Evolutionary conservation across 1,140 invertebrate species (phyloP).

Genomic region (Pectinophora gossypiella): DNA sequence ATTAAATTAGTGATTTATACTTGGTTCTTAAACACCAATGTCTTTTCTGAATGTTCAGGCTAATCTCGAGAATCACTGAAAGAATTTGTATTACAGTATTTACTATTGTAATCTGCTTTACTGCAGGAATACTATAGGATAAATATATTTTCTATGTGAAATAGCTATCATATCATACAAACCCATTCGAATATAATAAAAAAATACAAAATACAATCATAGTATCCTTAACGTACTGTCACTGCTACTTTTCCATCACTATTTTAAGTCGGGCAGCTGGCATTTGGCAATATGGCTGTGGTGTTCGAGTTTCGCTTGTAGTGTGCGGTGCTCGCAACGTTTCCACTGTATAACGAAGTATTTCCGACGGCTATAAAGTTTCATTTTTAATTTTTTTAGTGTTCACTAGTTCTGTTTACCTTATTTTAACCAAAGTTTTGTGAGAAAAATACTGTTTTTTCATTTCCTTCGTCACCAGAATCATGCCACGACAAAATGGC

Average conservation of each 20-base stretch:
- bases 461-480: slow-evolving; percentile 72
- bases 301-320: slow-evolving; percentile 69
- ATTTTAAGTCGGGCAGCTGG: slow-evolving; percentile 35
- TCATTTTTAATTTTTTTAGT: slow-evolving; percentile 68
- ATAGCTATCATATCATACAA: too few species aligned
- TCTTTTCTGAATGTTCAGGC: too few species aligned
- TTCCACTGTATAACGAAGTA: slow-evolving; percentile 58
- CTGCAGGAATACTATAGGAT: too few species aligned
- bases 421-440: slow-evolving; percentile 49
- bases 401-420: slow-evolving; percentile 51
- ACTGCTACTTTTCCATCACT: background rate
- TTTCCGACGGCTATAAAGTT: slow-evolving; percentile 63
- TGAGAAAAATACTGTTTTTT: slow-evolving; percentile 59
- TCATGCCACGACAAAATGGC: slow-evolving; percentile 75
- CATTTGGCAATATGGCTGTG: slow-evolving; percentile 67
- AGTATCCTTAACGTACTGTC: background rate
- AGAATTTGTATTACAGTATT: too few species aligned
- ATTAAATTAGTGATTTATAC: too few species aligned
- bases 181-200: too few species aligned
- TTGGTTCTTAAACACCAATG: too few species aligned
- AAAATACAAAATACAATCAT: too few species aligned
- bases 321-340: slow-evolving; percentile 65
- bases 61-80: too few species aligned
- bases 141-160: too few species aligned
- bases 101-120: too few species aligned